A percentile compares a stretch with the other conserved stretches of the same genome.
Evolutionary conservation across 2,113 vertebrate genomes (phyloP).

Genomic region (Dasyornis broadbenti): DNA sequence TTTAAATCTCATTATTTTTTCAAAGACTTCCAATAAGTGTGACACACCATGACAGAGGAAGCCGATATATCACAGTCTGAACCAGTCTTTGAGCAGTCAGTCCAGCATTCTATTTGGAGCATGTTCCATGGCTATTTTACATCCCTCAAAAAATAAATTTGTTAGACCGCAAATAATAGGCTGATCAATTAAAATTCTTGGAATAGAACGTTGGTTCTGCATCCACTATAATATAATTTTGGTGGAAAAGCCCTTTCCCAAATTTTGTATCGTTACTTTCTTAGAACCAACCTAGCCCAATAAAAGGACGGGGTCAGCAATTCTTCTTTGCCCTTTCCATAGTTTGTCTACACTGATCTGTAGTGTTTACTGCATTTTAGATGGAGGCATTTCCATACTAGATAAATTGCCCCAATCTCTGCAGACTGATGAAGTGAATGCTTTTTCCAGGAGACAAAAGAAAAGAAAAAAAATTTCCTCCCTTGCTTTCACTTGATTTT

Average conservation of each 20-base stretch:
- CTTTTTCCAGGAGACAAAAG: not conserved
- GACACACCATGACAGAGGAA: not conserved
- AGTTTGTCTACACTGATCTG: not conserved
- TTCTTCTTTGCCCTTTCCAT: not conserved
- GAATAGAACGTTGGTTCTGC: not conserved
- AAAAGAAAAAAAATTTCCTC: not conserved
- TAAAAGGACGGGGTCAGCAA: not conserved
- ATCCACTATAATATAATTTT: not conserved
- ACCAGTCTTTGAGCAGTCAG: not conserved
- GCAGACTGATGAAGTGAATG: not conserved
- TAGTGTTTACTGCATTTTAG: not conserved
- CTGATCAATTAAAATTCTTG: not conserved
- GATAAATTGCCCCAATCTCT: not conserved
- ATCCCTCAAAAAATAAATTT: not conserved
- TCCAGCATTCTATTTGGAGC: not conserved
- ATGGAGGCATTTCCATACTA: not conserved
- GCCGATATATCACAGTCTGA: not conserved
- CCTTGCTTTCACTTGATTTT: not conserved
- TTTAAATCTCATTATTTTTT: slow-evolving; percentile 16
- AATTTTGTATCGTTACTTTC: not conserved
- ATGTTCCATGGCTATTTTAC: not conserved
- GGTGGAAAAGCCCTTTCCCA: not conserved
- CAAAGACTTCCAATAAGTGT: not conserved
- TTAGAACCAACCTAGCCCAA: not conserved
- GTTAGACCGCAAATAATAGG: not conserved